A percentile compares a stretch with the other conserved stretches of the same genome.
Conservation (phyloP, 2,113 vertebrate species). For the Progne subis region DNA sequence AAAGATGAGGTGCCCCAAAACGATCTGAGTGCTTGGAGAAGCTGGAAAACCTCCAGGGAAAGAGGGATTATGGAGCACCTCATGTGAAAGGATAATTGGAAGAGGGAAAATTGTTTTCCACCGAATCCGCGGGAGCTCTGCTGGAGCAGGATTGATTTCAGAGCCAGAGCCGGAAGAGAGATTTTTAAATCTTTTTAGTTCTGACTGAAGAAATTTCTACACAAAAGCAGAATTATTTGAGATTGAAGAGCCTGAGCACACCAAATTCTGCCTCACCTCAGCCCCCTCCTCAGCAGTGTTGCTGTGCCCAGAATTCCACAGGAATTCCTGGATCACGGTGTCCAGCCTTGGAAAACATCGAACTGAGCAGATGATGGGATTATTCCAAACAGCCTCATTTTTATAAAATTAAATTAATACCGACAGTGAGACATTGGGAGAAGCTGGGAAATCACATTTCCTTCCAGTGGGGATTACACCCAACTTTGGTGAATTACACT, state of each 20-base stretch:
- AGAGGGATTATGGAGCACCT: neutral
- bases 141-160: neutral
- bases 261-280: neutral
- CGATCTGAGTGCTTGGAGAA: neutral
- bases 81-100: neutral
- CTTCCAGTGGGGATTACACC: neutral
- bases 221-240: neutral
- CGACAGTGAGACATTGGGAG: rapidly evolving
- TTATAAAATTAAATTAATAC: neutral
- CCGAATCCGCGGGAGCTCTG: neutral
- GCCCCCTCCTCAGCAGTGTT: neutral
- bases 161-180: neutral
- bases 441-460: neutral
- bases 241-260: neutral
- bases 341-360: neutral
- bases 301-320: neutral
- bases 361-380: neutral
- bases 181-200: neutral
- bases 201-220: neutral
- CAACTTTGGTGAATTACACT: rapidly evolving
- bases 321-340: neutral
- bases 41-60: neutral
- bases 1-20: neutral
- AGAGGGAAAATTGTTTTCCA: neutral
- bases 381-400: neutral